Base-by-base conservation (phyloP, 2,113 vertebrate species). In the Felis chaus region DNA sequence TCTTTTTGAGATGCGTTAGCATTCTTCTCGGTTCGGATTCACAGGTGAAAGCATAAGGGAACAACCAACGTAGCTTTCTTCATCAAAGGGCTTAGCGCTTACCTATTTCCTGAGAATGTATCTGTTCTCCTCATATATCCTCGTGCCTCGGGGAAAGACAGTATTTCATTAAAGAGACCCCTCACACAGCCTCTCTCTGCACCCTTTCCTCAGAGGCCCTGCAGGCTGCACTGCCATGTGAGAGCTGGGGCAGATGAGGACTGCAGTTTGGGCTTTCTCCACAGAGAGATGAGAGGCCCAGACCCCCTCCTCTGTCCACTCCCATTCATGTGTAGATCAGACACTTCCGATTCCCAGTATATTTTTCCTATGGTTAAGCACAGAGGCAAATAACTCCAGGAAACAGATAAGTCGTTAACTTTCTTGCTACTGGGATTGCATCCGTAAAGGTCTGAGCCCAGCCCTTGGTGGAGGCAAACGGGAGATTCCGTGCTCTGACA, bases 291-390 rank as follows among this genome's bases (percentile, higher is more conserved):
- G 61, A 7, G 82, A 76, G 31, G 11, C 23, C 57, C 29, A 14
- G 87, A 39, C 19, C 4, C 9, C 23, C 14, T n/a, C 78, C 27
- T 33, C 5, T 15, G 18, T 66, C 10, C 9, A 36, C n/a, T 50
- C 41, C 29, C 71, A 83, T 45, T 93, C 50, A 61, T 4, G 4
- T 71, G 25, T 27, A 82, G 84, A 84, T 66, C 39, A 93, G 19
- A 88, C 39, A 83, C 55, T 90, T 90, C 19, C 31, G 81, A 94
- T 93, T 85, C 78, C 73, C 45, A 73, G 66, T 78, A n/a, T 78
- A 21, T 29, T 55, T 88, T 96, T 36, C 53, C 57, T 81, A 71
- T 3, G 9, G 29, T 76, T 76, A 76, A 89, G 79, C 71, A 79
- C 5, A 50, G 31, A 91, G n/a, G 65, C 57, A 88, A 90, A 86